These are phyloP conservation scores for Zeus faber DNA, from an alignment of 2,113 vertebrate species.

Conservation along the genomic window DNA sequence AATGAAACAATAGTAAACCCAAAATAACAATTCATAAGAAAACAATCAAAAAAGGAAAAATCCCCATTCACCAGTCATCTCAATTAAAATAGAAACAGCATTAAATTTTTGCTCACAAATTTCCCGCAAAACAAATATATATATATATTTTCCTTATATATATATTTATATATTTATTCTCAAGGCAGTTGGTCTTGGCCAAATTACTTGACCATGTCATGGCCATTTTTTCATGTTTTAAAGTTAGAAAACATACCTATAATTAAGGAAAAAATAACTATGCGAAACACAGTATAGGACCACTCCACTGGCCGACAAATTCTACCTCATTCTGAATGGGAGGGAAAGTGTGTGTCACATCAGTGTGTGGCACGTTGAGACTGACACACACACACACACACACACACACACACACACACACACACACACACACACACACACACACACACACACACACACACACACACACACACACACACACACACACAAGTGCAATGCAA, in stretches of 20 bases:
- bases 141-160: constrained; percentile 44
- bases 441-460: constrained; percentile 57
- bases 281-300: constrained; percentile 42
- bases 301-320: constrained; percentile 45
- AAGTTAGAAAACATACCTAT: constrained; percentile 64
- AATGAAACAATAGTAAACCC: constrained; percentile 60
- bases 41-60: constrained; percentile 56
- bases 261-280: constrained; percentile 46
- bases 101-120: constrained; percentile 59
- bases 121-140: constrained; percentile 69
- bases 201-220: constrained; percentile 68
- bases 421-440: constrained; percentile 57
- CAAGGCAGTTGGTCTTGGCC: constrained; percentile 78
- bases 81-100: constrained; percentile 78
- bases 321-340: constrained; percentile 50
- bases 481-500: constrained; percentile 68
- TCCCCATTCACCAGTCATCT: constrained; percentile 75
- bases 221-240: constrained; percentile 65
- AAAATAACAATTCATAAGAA: constrained; percentile 71
- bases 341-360: constrained; percentile 53
- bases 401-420: constrained; percentile 57
- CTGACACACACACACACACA: constrained; percentile 57
- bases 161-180: constrained; percentile 71
- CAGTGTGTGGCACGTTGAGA: constrained; percentile 59
- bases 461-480: constrained; percentile 54